Percentiles rank a stretch among this genome's conserved stretches.
Evolutionary conservation across 2,888 invertebrate species (phyloP).

Genomic region (Malthinus seriepunctatus): DNA sequence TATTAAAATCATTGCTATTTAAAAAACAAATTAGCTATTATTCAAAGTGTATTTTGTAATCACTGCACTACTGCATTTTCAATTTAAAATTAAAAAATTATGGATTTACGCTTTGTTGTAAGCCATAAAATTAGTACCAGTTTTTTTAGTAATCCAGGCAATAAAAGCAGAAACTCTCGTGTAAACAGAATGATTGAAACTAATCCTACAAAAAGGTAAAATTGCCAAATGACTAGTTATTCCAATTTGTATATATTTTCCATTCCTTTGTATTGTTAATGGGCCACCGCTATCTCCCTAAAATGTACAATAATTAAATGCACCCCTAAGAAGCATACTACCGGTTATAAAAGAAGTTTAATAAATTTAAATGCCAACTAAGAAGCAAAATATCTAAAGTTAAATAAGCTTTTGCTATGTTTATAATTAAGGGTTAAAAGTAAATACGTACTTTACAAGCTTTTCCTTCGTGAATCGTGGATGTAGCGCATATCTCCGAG

Average conservation of each 20-base stretch:
- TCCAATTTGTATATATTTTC: slow-evolving; percentile 47
- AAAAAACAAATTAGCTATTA: too few relatives aligned
- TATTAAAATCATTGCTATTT: too few relatives aligned
- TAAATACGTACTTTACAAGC: slow-evolving; percentile 47
- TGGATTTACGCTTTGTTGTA: slow-evolving; percentile 33
- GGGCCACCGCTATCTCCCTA: slow-evolving; percentile 54
- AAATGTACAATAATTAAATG: neutral
- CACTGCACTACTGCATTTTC: neutral
- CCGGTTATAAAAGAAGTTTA: too few relatives aligned
- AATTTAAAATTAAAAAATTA: neutral
- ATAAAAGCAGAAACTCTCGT: slow-evolving; percentile 50
- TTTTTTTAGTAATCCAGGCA: slow-evolving; percentile 47
- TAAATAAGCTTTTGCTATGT: neutral
- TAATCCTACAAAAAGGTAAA: slow-evolving; percentile 47
- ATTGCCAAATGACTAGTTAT: slow-evolving; percentile 50
- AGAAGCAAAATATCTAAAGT: too few relatives aligned
- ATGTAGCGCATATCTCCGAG: slow-evolving; percentile 48
- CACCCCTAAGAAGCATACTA: too few relatives aligned
- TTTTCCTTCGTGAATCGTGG: slow-evolving; percentile 49
- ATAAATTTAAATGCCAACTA: too few relatives aligned
- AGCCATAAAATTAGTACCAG: slow-evolving; percentile 46
- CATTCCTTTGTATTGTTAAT: slow-evolving; percentile 42
- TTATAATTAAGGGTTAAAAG: neutral
- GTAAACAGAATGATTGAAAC: slow-evolving; percentile 51
- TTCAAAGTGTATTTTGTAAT: too few relatives aligned